phyloP scores from a whole-genome alignment of 2,888 invertebrate genomes.

The Hoplodrina ambigua region DNA sequence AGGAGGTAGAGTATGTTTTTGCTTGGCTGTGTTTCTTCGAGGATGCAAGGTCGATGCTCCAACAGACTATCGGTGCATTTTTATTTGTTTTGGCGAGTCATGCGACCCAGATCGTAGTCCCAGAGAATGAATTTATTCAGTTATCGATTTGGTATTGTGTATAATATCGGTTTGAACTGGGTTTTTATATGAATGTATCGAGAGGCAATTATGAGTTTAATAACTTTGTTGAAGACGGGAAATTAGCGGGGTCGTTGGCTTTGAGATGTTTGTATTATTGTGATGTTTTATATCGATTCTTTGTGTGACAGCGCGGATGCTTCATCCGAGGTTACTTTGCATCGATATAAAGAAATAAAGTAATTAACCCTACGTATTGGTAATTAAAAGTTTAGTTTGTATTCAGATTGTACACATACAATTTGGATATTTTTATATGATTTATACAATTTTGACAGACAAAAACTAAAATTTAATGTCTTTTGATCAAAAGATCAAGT shows the following conservation, averaged over 20 bases:
- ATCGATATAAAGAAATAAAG: background rate
- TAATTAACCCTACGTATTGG: background rate
- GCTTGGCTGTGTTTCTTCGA: conserved; percentile 60
- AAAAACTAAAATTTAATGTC: background rate
- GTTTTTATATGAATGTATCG: conserved; percentile 59
- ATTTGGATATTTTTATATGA: background rate
- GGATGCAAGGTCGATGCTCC: conserved; percentile 89
- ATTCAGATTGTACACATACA: too few relatives aligned
- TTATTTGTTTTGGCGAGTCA: conserved; percentile 89
- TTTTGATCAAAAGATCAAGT: background rate
- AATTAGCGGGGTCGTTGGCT: conserved; percentile 51
- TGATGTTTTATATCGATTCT: conserved; percentile 3
- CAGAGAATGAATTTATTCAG: conserved; percentile 89
- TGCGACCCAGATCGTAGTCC: conserved; percentile 87
- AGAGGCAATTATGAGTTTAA: conserved; percentile 56
- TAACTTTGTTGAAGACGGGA: conserved; percentile 51
- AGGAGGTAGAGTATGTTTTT: conserved; percentile 65
- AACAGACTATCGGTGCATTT: conserved; percentile 87
- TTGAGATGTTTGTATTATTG: conserved; percentile 10
- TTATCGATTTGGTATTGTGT: conserved; percentile 88
- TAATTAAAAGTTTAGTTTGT: background rate
- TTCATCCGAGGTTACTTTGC: background rate
- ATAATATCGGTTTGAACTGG: conserved; percentile 80
- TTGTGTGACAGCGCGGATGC: conserved; percentile 3
- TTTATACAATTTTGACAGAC: too few relatives aligned